phyloP scores from a whole-genome alignment of 2,888 invertebrate species.

The Herminia tarsipennalis region DNA sequence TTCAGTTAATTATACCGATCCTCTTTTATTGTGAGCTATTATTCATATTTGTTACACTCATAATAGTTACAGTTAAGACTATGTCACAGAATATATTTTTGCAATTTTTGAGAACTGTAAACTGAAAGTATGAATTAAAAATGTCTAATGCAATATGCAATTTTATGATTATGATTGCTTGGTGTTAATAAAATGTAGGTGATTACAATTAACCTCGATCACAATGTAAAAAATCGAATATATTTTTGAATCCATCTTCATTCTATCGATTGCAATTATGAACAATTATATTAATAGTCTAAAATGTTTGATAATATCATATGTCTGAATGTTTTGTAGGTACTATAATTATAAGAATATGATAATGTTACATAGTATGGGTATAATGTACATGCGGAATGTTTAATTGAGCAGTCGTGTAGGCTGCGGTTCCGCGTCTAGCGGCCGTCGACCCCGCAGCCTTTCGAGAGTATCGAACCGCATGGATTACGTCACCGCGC shows the following conservation, averaged over 20 bases:
- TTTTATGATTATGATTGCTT: no score
- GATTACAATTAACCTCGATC: no score
- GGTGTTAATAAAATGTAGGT: no score
- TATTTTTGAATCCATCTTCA: no score
- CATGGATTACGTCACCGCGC: constrained; percentile 77
- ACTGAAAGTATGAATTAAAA: background rate
- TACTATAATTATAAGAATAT: constrained; percentile 34
- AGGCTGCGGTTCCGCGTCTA: constrained; percentile 82
- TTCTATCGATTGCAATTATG: no score
- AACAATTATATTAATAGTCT: no score
- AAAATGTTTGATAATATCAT: background rate
- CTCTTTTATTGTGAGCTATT: constrained; percentile 23
- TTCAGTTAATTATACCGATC: constrained; percentile 36
- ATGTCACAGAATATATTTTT: background rate
- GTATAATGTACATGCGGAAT: constrained; percentile 69
- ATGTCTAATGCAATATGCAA: background rate
- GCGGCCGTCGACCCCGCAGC: constrained; percentile 78
- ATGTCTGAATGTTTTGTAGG: constrained; percentile 12
- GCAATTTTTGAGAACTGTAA: background rate
- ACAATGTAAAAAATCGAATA: no score
- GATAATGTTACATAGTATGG: constrained; percentile 39
- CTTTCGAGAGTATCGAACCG: constrained; percentile 79
- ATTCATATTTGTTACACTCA: constrained; percentile 32
- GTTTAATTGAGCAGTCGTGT: constrained; percentile 80
- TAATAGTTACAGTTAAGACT: constrained; percentile 31